Conservation (phyloP, 1,140 invertebrate genomes). For the Drosophila tropicalis region DNA sequence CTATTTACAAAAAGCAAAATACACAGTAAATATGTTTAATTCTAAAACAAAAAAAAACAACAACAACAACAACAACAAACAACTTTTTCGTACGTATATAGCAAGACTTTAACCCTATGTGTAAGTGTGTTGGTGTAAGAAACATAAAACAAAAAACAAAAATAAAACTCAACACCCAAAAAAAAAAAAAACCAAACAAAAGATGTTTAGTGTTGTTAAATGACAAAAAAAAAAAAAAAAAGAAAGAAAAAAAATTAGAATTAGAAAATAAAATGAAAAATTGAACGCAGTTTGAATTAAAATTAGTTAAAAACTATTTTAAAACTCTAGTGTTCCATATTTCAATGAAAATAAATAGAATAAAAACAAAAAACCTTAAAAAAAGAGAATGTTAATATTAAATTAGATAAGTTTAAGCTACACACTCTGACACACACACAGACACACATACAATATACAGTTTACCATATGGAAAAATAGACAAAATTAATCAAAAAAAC, state of each 20-base stretch:
- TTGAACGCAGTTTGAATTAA: slow-evolving; percentile 68
- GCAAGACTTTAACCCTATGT: slow-evolving; percentile 59
- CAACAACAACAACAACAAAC: not conserved
- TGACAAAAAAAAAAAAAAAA: slow-evolving; percentile 30
- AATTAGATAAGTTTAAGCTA: slow-evolving; percentile 52
- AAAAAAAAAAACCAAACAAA: slow-evolving; percentile 19
- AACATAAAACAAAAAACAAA: slow-evolving; percentile 18
- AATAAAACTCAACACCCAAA: slow-evolving; percentile 27
- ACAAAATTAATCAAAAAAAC: slow-evolving; percentile 76
- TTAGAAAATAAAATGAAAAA: slow-evolving; percentile 57
- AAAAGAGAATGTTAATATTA: slow-evolving; percentile 57
- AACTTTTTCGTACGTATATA: slow-evolving; percentile 70
- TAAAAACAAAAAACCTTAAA: slow-evolving; percentile 31
- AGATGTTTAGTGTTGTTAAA: slow-evolving; percentile 73
- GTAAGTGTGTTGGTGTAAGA: slow-evolving; percentile 49
- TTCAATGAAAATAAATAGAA: slow-evolving; percentile 66
- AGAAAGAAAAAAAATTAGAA: slow-evolving; percentile 31
- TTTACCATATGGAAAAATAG: slow-evolving; percentile 58
- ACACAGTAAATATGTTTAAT: slow-evolving; percentile 30
- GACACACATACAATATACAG: slow-evolving; percentile 38
- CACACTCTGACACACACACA: slow-evolving; percentile 20
- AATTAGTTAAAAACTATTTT: slow-evolving; percentile 80
- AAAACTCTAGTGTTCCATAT: slow-evolving; percentile 82
- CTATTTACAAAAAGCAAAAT: slow-evolving; percentile 52
- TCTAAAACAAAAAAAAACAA: slow-evolving; percentile 30